These are phyloP conservation scores for Elgaria multicarinata DNA, from an alignment of 2,113 vertebrate species.

Conservation along the genomic window DNA sequence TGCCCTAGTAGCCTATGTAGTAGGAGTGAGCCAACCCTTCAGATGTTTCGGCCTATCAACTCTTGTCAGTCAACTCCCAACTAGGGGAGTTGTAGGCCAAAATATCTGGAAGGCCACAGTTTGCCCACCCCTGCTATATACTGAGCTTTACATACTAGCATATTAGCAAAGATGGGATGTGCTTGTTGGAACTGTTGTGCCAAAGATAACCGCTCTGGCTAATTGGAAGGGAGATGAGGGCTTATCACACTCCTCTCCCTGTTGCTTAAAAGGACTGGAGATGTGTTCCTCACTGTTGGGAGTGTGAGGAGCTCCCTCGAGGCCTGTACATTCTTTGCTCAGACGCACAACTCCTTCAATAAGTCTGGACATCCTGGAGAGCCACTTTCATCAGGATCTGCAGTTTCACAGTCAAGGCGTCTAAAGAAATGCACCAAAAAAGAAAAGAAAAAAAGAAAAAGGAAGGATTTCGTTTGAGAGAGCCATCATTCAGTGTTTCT, in stretches of 20 bases:
- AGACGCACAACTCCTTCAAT: constrained; percentile 24
- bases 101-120: background rate
- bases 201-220: background rate
- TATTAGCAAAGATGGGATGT: background rate
- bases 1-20: background rate
- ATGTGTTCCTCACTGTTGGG: background rate
- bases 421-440: constrained; percentile 27
- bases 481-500: background rate
- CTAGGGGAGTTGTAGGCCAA: background rate
- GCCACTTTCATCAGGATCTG: constrained; percentile 60
- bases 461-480: background rate
- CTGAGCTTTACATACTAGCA: background rate
- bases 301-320: background rate
- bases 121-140: background rate
- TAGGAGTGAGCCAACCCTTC: fast-evolving
- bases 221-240: background rate
- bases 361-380: constrained; percentile 49
- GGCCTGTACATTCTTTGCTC: background rate
- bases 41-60: too few relatives aligned
- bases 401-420: constrained; percentile 48
- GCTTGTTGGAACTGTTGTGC: background rate
- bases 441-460: background rate
- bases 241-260: background rate
- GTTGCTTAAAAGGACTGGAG: background rate
- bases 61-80: too few relatives aligned